These are phyloP conservation scores for Frieseomelitta varia DNA, from an alignment of 1,140 invertebrate species.

Conservation along the genomic window DNA sequence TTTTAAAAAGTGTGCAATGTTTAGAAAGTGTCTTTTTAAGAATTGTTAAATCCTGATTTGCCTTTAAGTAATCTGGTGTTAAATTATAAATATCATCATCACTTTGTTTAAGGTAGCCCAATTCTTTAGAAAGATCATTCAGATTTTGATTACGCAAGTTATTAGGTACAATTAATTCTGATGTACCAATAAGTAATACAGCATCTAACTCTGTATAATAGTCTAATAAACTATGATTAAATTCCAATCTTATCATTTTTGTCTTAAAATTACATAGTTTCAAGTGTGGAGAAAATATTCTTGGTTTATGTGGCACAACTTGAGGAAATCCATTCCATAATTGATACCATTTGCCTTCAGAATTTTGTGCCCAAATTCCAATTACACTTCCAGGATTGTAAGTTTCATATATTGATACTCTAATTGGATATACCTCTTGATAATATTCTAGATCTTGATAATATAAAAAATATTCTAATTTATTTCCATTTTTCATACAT, in stretches of 20 bases:
- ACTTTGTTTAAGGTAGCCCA: slow-evolving; percentile 61
- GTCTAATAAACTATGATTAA: slow-evolving; percentile 90
- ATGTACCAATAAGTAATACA: slow-evolving; percentile 87
- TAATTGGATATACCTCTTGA: slow-evolving; percentile 88
- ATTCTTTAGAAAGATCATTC: slow-evolving; percentile 72
- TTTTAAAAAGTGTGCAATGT: slow-evolving; percentile 76
- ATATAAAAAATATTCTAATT: slow-evolving; percentile 50
- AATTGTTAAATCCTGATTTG: slow-evolving; percentile 71
- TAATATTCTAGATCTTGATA: slow-evolving; percentile 88
- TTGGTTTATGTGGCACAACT: slow-evolving; percentile 84
- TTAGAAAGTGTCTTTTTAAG: slow-evolving; percentile 75
- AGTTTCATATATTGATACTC: slow-evolving; percentile 92
- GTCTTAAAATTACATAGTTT: slow-evolving; percentile 78
- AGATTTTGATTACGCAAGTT: slow-evolving; percentile 71
- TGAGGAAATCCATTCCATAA: slow-evolving; percentile 90
- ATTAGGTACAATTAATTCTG: slow-evolving; percentile 76
- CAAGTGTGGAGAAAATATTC: slow-evolving; percentile 90
- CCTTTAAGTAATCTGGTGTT: slow-evolving; percentile 76
- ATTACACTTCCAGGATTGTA: slow-evolving; percentile 95
- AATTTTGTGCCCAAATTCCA: slow-evolving; percentile 88
- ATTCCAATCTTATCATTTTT: slow-evolving; percentile 86
- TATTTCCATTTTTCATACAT: slow-evolving; percentile 23
- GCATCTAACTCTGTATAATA: slow-evolving; percentile 96
- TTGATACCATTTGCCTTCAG: slow-evolving; percentile 86
- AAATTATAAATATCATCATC: slow-evolving; percentile 76